phyloP scores from a whole-genome alignment of 1,140 invertebrate species.

The Chlorops oryzae region DNA sequence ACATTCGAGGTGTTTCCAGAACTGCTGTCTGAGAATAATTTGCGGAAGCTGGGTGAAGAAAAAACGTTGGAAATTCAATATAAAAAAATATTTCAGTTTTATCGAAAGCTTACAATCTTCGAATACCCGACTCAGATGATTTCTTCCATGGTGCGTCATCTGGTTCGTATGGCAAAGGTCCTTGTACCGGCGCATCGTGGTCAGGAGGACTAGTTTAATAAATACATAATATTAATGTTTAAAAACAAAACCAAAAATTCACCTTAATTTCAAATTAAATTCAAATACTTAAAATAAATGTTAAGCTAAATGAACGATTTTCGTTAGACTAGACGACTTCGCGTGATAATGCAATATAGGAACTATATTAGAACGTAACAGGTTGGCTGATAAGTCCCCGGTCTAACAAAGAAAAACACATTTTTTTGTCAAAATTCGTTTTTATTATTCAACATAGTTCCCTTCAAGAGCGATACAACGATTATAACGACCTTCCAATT shows the following conservation, averaged over 20 bases:
- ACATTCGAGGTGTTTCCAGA: conserved; percentile 59
- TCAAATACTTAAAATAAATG: conserved; percentile 1
- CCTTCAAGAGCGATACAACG: too few relatives aligned
- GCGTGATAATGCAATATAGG: too few relatives aligned
- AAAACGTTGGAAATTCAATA: not conserved
- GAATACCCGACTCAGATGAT: conserved; percentile 74
- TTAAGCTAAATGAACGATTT: too few relatives aligned
- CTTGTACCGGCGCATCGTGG: conserved; percentile 85
- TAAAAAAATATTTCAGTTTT: not conserved
- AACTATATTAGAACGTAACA: too few relatives aligned
- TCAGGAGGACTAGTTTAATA: conserved; percentile 33
- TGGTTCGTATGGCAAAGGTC: conserved; percentile 90
- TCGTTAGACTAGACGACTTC: too few relatives aligned
- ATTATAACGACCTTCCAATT: too few relatives aligned
- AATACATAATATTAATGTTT: conserved; percentile 3
- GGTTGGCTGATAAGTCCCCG: too few relatives aligned
- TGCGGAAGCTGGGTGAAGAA: conserved; percentile 58
- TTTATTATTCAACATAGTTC: too few relatives aligned
- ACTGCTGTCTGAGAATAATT: conserved; percentile 62
- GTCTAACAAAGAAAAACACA: too few relatives aligned
- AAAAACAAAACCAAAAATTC: too few relatives aligned
- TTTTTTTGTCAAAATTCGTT: too few relatives aligned
- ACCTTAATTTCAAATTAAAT: not conserved
- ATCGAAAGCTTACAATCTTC: conserved; percentile 78
- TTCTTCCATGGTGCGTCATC: conserved; percentile 91